Evolutionary conservation across 2,113 vertebrate species (phyloP), one percentile per base, ranked within the genome.

Genomic region (Gracilinanus agilis): DNA sequence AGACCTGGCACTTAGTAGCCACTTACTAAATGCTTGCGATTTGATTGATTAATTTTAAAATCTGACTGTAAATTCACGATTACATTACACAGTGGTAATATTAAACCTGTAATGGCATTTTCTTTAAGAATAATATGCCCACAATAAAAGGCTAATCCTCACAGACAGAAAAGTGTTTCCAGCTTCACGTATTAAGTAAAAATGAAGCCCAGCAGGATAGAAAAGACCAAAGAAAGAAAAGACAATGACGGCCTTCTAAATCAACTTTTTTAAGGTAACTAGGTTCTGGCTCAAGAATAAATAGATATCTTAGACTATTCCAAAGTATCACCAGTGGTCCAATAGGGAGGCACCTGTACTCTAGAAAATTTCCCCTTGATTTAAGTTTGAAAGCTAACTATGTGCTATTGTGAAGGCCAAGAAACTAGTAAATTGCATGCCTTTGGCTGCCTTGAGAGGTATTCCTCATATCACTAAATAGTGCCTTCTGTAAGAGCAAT

Each of bases 401-500:
- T 96, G 92, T n/a, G 27, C n/a, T 88, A 34, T 54, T 54, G 40
- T 40, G 89, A 92, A 54, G 55, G 56, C 54, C 44, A 88, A 96
- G 40, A 67, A 88, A 55, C 92, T 95, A 89, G 56, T 92, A 94
- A 91, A 49, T 9, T 3, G 3, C 25, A 54, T 24, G 88, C 29
- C 34, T 89, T 44, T 67, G 92, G 89, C 94, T 61, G 90, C 92
- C 44, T 58, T 9, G 7, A 24, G 8, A 92, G 75, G 55, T 44
- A 24, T 92, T 53, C 40, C 92, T 93, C 53, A 93, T 40, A 4
- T 9, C 55, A 95, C 92, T 21, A 10, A 91, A 40, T 40, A 89
- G 55, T 88, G 67, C 92, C 94, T 95, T 96, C 95, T n/a, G 55
- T 88, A 27, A 40, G 34, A 94, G 95, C 90, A 58, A 56, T 58